Evolutionary conservation across 1,140 invertebrate species (phyloP), one percentile per base, ranked within the genome.

Genomic region (Leptestheria dahalacensis): DNA sequence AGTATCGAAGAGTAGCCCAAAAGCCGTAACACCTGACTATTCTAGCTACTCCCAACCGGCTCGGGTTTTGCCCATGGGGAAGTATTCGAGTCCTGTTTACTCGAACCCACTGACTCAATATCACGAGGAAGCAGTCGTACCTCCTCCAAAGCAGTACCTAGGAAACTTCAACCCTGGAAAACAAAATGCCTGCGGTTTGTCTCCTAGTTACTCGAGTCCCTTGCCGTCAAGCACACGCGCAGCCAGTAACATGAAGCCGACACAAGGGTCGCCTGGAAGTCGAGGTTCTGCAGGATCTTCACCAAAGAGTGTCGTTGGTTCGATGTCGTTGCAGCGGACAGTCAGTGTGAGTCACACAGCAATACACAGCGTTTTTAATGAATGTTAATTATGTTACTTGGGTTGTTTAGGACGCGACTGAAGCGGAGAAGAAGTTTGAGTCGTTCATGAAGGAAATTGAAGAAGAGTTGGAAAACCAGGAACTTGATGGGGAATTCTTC

Each of bases 401-500:
- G 62, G 3, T 47, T 58, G 63, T 66, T 57, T 72, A 86, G 72
- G 88, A 87, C 1, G 86, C 86, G 12, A 88, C 86, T 52, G 89
- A 92, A 72, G 89, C 89, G 33, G 88, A 94, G 72, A 79, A 84
- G 57, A 92, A 92, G 74, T 86, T 93, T 66, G 89, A 93, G 71
- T 88, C 91, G 67, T 74, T 93, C 49, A 93, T 88, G 2, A 76
- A 87, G 50, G 86, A 92, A 68, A 76, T 94, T 61, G 91, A 94
- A 72, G 88, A 93, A 69, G 89, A 93, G 76, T 88, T 96, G 84
- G 92, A 96, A 69, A 86, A 88, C 66, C 85, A 90, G 64, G 87
- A 91, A 72, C 88, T 91, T 67, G 86, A 92, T 71, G 91, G 90
- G 63, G 91, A 95, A 78, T 96, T 93, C 73, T 96, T 95, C 78